Conservation (phyloP, 2,888 invertebrate species). For the Hydriomena furcata region DNA sequence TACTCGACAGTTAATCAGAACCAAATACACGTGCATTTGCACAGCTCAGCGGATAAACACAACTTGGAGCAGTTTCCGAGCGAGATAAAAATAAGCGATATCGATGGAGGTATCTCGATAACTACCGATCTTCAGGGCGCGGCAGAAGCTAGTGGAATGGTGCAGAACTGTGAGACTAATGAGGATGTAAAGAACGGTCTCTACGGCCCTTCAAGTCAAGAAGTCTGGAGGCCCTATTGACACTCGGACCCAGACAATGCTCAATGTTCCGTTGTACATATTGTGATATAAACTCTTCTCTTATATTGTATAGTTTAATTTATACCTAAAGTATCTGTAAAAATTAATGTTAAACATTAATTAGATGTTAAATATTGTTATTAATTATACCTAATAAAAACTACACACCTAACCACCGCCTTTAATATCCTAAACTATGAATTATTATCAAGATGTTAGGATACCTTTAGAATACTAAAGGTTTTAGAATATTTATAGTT, state of each 20-base stretch:
- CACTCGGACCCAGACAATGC: constrained; percentile 46
- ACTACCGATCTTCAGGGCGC: constrained; percentile 74
- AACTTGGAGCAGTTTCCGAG: constrained; percentile 86
- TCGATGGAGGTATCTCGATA: constrained; percentile 83
- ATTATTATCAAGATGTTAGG: too few relatives aligned
- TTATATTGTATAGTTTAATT: constrained; percentile 12
- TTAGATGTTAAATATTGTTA: constrained; percentile 70
- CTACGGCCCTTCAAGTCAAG: constrained; percentile 66
- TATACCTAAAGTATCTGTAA: constrained; percentile 9
- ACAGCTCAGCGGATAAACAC: constrained; percentile 86
- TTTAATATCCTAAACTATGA: constrained; percentile 21
- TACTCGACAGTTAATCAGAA: constrained; percentile 94
- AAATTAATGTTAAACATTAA: constrained; percentile 80
- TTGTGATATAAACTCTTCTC: constrained; percentile 67
- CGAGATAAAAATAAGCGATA: constrained; percentile 85
- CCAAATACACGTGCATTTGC: constrained; percentile 92
- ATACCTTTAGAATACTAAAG: too few relatives aligned
- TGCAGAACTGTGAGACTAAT: constrained; percentile 78
- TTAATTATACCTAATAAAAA: constrained; percentile 53
- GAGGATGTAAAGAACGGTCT: constrained; percentile 80
- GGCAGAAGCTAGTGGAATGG: constrained; percentile 72
- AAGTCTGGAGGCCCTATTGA: constrained; percentile 91
- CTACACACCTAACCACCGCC: too few relatives aligned
- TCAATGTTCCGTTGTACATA: constrained; percentile 72
- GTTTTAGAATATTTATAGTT: too few relatives aligned